phyloP scores from a whole-genome alignment of 2,888 invertebrate genomes.

The Andrena bicolor region DNA sequence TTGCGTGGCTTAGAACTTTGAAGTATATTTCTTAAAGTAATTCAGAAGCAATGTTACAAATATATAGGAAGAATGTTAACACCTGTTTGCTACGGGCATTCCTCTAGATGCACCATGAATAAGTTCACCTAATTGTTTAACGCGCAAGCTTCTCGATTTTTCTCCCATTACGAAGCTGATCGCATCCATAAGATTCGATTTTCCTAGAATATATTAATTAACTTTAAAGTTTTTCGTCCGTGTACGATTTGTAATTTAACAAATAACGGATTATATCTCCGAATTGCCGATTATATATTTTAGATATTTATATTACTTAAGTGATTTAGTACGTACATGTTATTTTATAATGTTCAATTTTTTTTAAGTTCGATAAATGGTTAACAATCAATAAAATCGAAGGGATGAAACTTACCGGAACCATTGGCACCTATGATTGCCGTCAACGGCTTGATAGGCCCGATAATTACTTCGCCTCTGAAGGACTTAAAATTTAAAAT shows the following conservation, averaged over 20 bases:
- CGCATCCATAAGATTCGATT: constrained; percentile 99
- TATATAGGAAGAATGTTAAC: neutral
- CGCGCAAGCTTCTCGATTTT: constrained; percentile 95
- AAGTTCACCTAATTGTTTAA: constrained; percentile 91
- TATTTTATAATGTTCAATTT: too few species aligned
- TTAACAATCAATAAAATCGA: neutral
- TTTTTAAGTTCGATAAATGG: neutral
- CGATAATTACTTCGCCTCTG: neutral
- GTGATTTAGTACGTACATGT: neutral
- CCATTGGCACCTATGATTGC: neutral
- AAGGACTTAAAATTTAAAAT: constrained; percentile 10
- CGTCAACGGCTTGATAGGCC: neutral
- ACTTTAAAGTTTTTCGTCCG: neutral
- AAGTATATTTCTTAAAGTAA: neutral
- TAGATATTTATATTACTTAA: neutral
- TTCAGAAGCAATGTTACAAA: neutral
- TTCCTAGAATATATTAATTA: constrained; percentile 87
- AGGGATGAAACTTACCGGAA: constrained; percentile 39
- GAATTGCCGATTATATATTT: neutral
- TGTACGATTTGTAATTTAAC: neutral
- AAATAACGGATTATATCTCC: neutral
- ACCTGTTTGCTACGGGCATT: neutral
- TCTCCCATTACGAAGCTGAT: constrained; percentile 99
- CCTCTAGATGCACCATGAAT: neutral
- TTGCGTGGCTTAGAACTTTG: neutral